A percentile compares a stretch with the other conserved stretches of the same genome.
Evolutionary conservation across 2,113 vertebrate species (phyloP).

Genomic region (Serilophus lunatus): DNA sequence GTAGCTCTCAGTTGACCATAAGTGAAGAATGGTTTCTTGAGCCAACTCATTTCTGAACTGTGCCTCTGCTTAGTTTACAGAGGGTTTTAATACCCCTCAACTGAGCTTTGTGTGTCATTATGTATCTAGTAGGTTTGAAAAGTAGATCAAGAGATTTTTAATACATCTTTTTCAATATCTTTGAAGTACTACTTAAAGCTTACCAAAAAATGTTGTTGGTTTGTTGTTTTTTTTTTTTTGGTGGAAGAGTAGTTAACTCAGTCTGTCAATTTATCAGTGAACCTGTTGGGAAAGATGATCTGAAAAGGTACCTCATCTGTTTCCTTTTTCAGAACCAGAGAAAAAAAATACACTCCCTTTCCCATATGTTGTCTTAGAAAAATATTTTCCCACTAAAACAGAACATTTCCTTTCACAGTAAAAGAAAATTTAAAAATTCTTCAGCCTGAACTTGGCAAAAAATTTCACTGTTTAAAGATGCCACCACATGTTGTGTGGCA

Average conservation of each 20-base stretch:
- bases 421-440: not conserved
- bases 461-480: not conserved
- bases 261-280: not conserved
- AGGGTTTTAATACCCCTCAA: not conserved
- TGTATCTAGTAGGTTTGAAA: not conserved
- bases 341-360: not conserved
- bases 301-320: not conserved
- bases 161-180: not conserved
- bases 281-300: not conserved
- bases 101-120: not conserved
- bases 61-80: not conserved
- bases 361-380: not conserved
- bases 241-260: not conserved
- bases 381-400: not conserved
- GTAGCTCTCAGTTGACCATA: not conserved
- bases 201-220: not conserved
- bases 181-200: not conserved
- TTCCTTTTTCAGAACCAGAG: not conserved
- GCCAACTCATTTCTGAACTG: not conserved
- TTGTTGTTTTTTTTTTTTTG: no score
- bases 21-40: not conserved
- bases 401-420: not conserved
- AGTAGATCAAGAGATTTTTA: not conserved
- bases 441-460: not conserved
- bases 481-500: not conserved